Base-by-base conservation (phyloP, 2,113 vertebrate species). In the Poeciliopsis prolifica region DNA sequence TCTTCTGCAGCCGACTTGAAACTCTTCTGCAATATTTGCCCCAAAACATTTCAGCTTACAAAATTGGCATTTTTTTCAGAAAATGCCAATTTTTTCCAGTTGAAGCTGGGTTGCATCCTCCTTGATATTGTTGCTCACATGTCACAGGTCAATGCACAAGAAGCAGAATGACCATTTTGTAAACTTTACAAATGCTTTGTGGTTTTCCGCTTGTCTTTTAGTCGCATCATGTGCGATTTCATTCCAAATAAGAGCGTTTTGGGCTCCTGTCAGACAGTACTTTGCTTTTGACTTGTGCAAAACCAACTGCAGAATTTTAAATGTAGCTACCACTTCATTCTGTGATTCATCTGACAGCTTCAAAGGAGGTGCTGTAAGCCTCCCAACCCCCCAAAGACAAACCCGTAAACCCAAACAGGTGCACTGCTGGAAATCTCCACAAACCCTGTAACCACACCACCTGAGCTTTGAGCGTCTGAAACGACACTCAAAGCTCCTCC, bases 351-450 rank as follows among this genome's bases (percentile, higher is more conserved):
- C 51, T 58, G 17, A 11, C n/a, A n/a, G 4, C 22, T 58, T 68
- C 13, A 58, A 22, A 58, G 31, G 15, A 63, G 0, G n/a, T 15
- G n/a, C 14, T 3, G 33, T 74, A 51, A 64, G 42, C 26, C 42
- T 37, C 37, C 35, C 68, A 48, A 13, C 14, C 14, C 29, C 40
- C 40, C 40, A 42, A 42, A 42, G 14, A 42, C 15, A 54, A 77
- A 84, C 71, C 28, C 60, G 35, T 68, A 75, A 77, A n/a, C 65
- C 71, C 24, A 65, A 85, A 69, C 70, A 74, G 51, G 68, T 62
- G 74, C 65, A 29, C 37, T 72, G 28, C 58, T 82, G 75, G 51
- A 80, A 67, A 85, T 69, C 80, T 76, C 70, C 74, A 65, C 63
- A 78, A 83, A 71, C 28, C 75, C 37, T 26, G 11, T 42, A 54